Base-by-base conservation (phyloP, 2,888 invertebrate species). In the Himalopsyche anomala region DNA sequence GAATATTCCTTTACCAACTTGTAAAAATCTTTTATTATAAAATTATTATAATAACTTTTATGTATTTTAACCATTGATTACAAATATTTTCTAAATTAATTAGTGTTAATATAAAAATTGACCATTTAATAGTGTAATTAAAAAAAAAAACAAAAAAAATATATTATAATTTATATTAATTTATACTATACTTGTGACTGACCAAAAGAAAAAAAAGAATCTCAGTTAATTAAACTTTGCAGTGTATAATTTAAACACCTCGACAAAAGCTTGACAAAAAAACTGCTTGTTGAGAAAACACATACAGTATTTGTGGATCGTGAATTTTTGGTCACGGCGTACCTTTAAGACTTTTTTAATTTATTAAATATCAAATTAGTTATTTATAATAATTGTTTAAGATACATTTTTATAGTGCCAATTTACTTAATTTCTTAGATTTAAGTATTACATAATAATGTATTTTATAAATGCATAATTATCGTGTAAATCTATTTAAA, bases 381-480 rank as follows among this genome's bases (percentile, higher is more conserved):
- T 74, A 74, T 74, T 81, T 85, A 85, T 51, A 84, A 74, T 69
- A 74, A 45, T 45, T 5, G 15, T 80, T 80, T 80, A 45, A 80
- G 80, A 51, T 80, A 80, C 28, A 82, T 38, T 82, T 54, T 82
- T 54, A 62, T 83, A 84, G 88, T 88, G 88, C 88, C 88, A 88
- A 88, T 87, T 84, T 88, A 88, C 88, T 88, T 88, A 88, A 88
- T 56, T 79, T 82, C 42, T 81, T 81, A 54, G 28, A 74, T 36
- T 5, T 74, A 74, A 74, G 74, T 5, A 38, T 85, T 54, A 54
- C 69, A 84, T 80, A 80, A 54, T 54, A 80, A 69, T 85, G 85
- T 85, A 85, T 85, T 85, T 85, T 85, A 85, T 85, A 85, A 85
- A 85, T 85, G 81, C 85, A 82, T 82, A 74, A 36, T 36, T 74